Evolutionary conservation across 2,888 invertebrate genomes (phyloP).

Genomic region (Dasypolia templi): DNA sequence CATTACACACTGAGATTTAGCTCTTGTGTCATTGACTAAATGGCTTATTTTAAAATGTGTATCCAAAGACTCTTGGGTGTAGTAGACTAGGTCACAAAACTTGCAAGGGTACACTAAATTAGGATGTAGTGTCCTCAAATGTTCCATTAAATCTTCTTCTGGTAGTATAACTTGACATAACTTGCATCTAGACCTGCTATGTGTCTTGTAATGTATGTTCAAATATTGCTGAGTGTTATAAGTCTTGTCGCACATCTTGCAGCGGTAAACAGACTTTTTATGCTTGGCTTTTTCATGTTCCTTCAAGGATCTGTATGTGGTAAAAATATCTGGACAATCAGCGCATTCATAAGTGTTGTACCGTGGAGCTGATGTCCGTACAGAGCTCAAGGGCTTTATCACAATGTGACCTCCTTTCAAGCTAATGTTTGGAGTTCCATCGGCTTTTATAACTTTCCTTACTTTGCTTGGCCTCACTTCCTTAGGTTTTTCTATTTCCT

Average conservation of each 20-base stretch:
- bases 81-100: slow-evolving; percentile 75
- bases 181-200: slow-evolving; percentile 72
- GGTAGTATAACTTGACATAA: slow-evolving; percentile 71
- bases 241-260: slow-evolving; percentile 73
- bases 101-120: slow-evolving; percentile 71
- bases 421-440: slow-evolving; percentile 64
- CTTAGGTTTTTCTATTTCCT: slow-evolving; percentile 10
- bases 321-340: slow-evolving; percentile 73
- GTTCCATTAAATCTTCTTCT: slow-evolving; percentile 70
- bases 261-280: slow-evolving; percentile 69
- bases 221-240: slow-evolving; percentile 76
- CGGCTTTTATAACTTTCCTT: slow-evolving; percentile 38
- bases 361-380: slow-evolving; percentile 55
- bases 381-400: slow-evolving; percentile 65
- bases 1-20: slow-evolving; percentile 73
- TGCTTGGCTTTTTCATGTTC: slow-evolving; percentile 75
- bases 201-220: slow-evolving; percentile 74
- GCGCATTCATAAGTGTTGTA: slow-evolving; percentile 72
- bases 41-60: slow-evolving; percentile 74
- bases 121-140: slow-evolving; percentile 72
- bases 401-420: slow-evolving; percentile 72
- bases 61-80: slow-evolving; percentile 69
- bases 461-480: slow-evolving; percentile 19
- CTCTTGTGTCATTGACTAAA: slow-evolving; percentile 59
- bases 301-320: slow-evolving; percentile 71